Base-by-base conservation (phyloP, 2,888 invertebrate species). In the Trisateles emortualis region DNA sequence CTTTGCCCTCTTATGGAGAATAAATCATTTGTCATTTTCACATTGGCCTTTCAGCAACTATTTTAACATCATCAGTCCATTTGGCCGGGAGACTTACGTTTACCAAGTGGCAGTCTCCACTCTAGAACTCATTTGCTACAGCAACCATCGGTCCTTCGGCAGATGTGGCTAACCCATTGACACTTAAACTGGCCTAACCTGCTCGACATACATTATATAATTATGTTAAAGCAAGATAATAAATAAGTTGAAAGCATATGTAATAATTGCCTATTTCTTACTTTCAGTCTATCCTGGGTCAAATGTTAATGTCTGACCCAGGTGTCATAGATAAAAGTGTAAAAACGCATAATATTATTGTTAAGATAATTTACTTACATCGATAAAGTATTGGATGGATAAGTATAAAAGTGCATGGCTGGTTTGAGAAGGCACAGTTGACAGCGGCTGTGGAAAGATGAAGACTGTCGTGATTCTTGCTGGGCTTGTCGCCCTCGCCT, bases 381-480 rank as follows among this genome's bases (percentile, higher is more conserved):
- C 14, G 33, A 33, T 33, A 33, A 29, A 14, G 33, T 6, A 11
- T 5, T 26, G 26, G 60, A 63, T 49, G 6, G 29, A 13, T 30
- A 6, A 19, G 19, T 70, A 65, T 72, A 65, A 40, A 70, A 53
- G 13, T 9, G 33, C 3, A 38, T 6, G 17, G 32, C 3, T 6
- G 3, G 16, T n/a, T 16, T 11, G 40, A 30, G 16, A 29, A 32
- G 13, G 35, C 32, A 83, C 81, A 83, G 82, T 81, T 78, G 53
- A 53, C 68, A 61, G 60, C 59, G 59, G 55, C 56, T 59, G 57
- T 51, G 59, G 52, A 56, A 64, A 84, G 54, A 86, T 84, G 87
- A 87, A 82, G 81, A 80, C 83, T 78, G 77, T 86, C 74, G 60
- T 86, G 53, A 63, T 87, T 43, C 68, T 88, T 29, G 76, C 83